Evolutionary conservation across 2,113 vertebrate genomes (phyloP).

Genomic region (Eonycteris spelaea): DNA sequence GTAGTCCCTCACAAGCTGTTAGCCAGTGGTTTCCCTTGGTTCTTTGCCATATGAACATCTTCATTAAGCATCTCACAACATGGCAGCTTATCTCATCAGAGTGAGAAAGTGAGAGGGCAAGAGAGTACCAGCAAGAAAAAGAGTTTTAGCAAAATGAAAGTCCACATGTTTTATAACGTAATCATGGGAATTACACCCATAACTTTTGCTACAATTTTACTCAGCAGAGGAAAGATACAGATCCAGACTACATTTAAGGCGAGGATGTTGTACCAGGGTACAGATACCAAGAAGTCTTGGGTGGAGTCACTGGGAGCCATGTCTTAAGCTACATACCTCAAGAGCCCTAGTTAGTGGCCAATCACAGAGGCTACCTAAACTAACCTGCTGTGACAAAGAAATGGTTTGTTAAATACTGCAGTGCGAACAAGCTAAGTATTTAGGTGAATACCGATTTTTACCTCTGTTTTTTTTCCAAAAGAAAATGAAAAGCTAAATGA

Average conservation of each 20-base stretch:
- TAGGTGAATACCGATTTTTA: background rate
- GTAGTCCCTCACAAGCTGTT: background rate
- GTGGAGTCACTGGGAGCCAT: background rate
- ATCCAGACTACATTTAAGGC: background rate
- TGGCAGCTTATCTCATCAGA: background rate
- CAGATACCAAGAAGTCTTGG: background rate
- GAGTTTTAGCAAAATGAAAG: background rate
- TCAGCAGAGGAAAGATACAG: background rate
- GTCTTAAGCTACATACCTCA: background rate
- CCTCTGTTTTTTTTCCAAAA: background rate
- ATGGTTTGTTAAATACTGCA: background rate
- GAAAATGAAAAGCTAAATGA: constrained; percentile 6
- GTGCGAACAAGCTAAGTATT: background rate
- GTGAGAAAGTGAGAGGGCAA: background rate
- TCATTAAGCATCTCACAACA: background rate
- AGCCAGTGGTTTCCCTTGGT: background rate
- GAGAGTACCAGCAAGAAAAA: background rate
- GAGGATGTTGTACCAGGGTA: background rate
- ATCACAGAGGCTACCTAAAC: background rate
- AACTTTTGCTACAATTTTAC: background rate
- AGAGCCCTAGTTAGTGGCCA: background rate
- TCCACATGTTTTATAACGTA: background rate
- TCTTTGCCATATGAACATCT: background rate
- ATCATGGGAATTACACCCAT: background rate
- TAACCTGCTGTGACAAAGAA: background rate